phyloP scores from a whole-genome alignment of 2,113 vertebrate genomes.

The Pterophyllum scalare region DNA sequence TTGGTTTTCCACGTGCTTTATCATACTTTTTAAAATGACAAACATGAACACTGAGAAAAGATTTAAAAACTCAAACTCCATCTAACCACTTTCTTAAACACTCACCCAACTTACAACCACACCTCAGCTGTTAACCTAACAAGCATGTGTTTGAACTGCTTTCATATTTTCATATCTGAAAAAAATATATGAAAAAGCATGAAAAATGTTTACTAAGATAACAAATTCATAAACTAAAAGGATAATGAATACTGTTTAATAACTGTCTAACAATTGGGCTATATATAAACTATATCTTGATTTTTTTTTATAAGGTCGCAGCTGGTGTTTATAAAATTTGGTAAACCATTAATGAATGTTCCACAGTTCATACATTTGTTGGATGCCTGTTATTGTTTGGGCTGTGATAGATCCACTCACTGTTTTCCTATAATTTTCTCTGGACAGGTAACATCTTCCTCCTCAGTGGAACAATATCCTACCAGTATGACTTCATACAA shows the following conservation, averaged over 20 bases:
- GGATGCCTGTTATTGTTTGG: neutral
- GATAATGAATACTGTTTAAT: neutral
- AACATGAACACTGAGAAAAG: neutral
- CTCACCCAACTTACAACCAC: neutral
- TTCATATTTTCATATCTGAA: no score
- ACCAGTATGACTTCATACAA: slow-evolving; percentile 48
- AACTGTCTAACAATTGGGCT: neutral
- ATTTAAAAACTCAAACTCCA: neutral
- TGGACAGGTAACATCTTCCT: slow-evolving; percentile 61
- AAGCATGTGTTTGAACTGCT: neutral
- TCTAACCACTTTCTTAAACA: neutral
- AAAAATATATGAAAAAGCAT: no score
- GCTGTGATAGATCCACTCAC: neutral
- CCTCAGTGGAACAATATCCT: slow-evolving; percentile 60
- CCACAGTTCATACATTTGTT: neutral
- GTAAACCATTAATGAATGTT: neutral
- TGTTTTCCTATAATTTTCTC: slow-evolving; percentile 1
- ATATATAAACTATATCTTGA: neutral
- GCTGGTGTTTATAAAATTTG: neutral
- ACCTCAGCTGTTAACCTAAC: neutral
- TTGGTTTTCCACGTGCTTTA: neutral
- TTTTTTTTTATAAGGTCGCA: neutral
- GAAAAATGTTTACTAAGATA: neutral
- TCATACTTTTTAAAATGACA: neutral
- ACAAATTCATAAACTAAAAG: neutral